These are phyloP conservation scores for Dendronephthya gigantea DNA, from an alignment of 64 coral and sea anemone genomes.

Conservation along the genomic window DNA sequence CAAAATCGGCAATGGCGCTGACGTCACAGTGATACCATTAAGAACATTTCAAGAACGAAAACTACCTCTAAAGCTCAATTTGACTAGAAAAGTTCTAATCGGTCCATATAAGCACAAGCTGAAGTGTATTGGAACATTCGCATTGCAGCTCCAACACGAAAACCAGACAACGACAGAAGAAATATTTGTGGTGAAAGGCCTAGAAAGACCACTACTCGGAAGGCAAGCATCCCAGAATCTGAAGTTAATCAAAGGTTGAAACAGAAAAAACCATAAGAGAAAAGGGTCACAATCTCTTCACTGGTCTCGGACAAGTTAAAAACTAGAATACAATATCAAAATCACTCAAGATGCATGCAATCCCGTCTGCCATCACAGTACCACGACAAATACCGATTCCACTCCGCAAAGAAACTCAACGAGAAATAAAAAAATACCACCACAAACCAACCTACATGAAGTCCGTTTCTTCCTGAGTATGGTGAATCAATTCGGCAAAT, in stretches of 20 bases:
- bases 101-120: constrained; percentile 31
- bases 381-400: constrained; percentile 60
- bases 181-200: too few species aligned
- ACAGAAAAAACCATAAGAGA: not conserved
- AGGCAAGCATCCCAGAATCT: too few species aligned
- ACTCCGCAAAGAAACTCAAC: too few species aligned
- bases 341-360: constrained; percentile 31
- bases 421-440: too few species aligned
- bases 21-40: too few species aligned
- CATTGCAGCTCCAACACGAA: not conserved
- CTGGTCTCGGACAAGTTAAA: constrained; percentile 33
- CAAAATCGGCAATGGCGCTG: not conserved
- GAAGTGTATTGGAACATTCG: constrained; percentile 33
- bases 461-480: too few species aligned
- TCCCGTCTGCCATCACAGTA: constrained; percentile 25
- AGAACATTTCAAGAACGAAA: too few species aligned
- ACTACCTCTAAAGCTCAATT: too few species aligned
- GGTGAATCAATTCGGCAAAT: too few species aligned
- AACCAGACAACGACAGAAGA: too few species aligned
- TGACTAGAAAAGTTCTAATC: constrained; percentile 25
- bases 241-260: too few species aligned
- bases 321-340: constrained; percentile 41
- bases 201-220: too few species aligned
- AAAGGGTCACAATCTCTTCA: constrained; percentile 39
- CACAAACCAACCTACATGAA: not conserved